Conservation (phyloP, 2,888 invertebrate genomes). For the Pseudococcus viburni region DNA sequence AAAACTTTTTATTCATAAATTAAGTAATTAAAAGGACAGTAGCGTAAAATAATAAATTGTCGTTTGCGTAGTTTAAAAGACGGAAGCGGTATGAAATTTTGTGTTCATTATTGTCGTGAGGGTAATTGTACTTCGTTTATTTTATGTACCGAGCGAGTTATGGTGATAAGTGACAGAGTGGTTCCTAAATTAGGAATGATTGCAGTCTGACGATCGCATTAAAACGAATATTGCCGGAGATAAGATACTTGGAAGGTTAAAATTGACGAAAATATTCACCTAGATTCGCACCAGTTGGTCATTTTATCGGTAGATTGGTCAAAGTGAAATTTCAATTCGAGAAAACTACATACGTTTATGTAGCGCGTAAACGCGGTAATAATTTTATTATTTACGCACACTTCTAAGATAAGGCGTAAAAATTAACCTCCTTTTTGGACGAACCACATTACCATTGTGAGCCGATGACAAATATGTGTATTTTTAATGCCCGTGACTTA, state of each 20-base stretch:
- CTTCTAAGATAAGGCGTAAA: slow-evolving; percentile 34
- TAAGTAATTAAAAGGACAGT: slow-evolving; percentile 47
- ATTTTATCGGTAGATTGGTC: background rate
- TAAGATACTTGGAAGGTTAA: background rate
- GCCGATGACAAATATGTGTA: slow-evolving; percentile 49
- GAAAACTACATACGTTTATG: background rate
- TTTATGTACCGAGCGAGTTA: slow-evolving; percentile 21
- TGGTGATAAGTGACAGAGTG: slow-evolving; percentile 46
- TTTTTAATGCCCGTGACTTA: slow-evolving; percentile 33
- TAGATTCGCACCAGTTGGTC: background rate
- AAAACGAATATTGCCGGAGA: background rate
- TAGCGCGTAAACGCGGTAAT: background rate
- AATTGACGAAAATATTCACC: background rate
- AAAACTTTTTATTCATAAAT: slow-evolving; percentile 20
- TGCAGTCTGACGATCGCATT: background rate
- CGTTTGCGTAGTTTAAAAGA: slow-evolving; percentile 34
- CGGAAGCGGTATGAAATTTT: slow-evolving; percentile 51
- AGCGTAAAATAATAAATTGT: slow-evolving; percentile 27
- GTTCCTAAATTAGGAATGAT: slow-evolving; percentile 7
- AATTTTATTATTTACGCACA: slow-evolving; percentile 27
- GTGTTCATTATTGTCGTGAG: slow-evolving; percentile 38
- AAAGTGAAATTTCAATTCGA: background rate
- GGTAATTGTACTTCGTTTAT: slow-evolving; percentile 53
- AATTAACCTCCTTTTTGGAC: slow-evolving; percentile 36
- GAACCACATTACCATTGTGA: background rate